Evolutionary conservation across 2,888 invertebrate species (phyloP), one percentile per base, ranked within the genome.

Genomic region (Stenolophus ochropezus): DNA sequence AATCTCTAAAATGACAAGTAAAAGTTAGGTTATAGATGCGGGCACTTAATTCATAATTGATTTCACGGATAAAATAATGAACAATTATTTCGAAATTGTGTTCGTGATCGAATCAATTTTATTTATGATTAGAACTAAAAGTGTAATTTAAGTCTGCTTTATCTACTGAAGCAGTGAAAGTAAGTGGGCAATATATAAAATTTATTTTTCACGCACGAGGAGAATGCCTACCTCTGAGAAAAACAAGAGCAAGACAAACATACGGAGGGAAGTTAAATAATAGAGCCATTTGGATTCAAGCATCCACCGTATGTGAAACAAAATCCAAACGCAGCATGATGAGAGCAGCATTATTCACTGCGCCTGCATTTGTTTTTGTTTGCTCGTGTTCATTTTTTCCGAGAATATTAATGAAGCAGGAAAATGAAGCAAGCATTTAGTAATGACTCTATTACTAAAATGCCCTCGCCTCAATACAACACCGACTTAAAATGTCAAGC

Each of bases 331-430:
- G 14, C 61, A 61, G 61, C 61, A 61, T 25, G 65, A 27, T 69
- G 33, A 69, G 65, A 69, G 18, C 65, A 69, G 25, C 65, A 33
- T 69, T 33, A 33, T 69, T 69, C 65, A 69, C 27, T 42, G 65
- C 27, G 65, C 33, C 33, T 69, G 16, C 65, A 69, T 33, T 69
- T 20, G 33, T 69, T 69, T 69, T 61, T 21, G 4, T 56, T 58
- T 21, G 4, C 11, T 58, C 1, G 6, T 58, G 58, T 58, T 25
- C 58, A 56, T 56, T 56, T 56, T 53, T 56, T 61, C 5, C 25
- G 14, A 20, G 65, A 42, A 69, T 69, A 69, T 69, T 33, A 69
- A 69, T 33, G 33, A 69, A 18, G 6, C 11, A 4, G 14, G 3
- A 42, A 69, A 69, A 42, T 20, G 23, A 56, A 56, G n/a, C n/a